phyloP scores from a whole-genome alignment of 2,797 vertebrate species.

The Enteromius radiatus region DNA sequence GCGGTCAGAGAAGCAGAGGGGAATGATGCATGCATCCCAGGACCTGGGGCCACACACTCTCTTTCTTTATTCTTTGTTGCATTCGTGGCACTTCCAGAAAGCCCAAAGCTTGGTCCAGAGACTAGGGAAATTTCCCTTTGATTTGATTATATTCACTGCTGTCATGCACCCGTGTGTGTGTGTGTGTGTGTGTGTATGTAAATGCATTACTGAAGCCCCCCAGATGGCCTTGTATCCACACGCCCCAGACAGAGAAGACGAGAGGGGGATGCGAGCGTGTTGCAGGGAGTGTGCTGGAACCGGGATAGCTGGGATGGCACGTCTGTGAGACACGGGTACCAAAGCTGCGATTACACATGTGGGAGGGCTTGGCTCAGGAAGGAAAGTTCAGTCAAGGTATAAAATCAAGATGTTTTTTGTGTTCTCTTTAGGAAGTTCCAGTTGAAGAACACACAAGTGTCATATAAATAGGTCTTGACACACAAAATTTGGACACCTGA shows the following conservation, averaged over 20 bases:
- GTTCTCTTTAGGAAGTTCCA: slow-evolving; percentile 26
- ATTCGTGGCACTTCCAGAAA: slow-evolving; percentile 38
- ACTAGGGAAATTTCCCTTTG: slow-evolving; percentile 58
- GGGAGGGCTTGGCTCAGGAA: slow-evolving; percentile 52
- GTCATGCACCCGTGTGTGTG: slow-evolving; percentile 58
- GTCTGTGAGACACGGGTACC: slow-evolving; percentile 41
- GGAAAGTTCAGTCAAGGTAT: slow-evolving; percentile 41
- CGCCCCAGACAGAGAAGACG: slow-evolving; percentile 45
- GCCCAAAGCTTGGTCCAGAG: slow-evolving; percentile 29
- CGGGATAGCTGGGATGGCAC: slow-evolving; percentile 48
- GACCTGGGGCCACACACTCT: slow-evolving; percentile 52
- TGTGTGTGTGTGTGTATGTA: slow-evolving; percentile 49
- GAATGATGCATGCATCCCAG: slow-evolving; percentile 51
- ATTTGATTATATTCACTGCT: slow-evolving; percentile 61
- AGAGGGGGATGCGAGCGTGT: slow-evolving; percentile 32
- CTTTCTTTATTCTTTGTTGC: slow-evolving; percentile 52
- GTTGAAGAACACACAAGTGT: neutral
- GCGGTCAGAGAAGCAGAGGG: slow-evolving; percentile 38
- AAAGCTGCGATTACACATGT: slow-evolving; percentile 49
- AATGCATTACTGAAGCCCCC: slow-evolving; percentile 61
- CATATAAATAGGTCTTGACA: neutral
- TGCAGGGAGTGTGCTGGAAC: slow-evolving; percentile 25
- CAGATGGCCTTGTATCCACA: slow-evolving; percentile 56
- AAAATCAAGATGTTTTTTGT: slow-evolving; percentile 41
- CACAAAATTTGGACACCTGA: neutral